phyloP scores from a whole-genome alignment of 92 coral and sea anemone species.

The Porites divaricata region DNA sequence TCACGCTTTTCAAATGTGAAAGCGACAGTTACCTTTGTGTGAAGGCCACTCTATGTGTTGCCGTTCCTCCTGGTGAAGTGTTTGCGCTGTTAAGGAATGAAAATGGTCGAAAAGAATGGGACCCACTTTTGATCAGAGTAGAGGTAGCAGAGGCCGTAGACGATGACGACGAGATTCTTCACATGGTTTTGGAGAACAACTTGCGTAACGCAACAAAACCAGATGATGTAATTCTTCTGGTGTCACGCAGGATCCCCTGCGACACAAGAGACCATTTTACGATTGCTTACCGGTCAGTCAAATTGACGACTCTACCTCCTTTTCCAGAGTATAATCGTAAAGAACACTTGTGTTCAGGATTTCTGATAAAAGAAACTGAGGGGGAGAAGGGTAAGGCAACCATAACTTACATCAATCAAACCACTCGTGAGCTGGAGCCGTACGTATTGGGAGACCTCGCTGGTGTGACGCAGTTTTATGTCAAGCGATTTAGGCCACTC shows the following conservation, averaged over 20 bases:
- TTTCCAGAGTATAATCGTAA: conserved; percentile 59
- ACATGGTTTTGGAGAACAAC: conserved; percentile 58
- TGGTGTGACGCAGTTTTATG: conserved; percentile 62
- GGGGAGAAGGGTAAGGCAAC: conserved; percentile 44
- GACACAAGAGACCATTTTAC: conserved; percentile 65
- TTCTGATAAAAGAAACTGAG: conserved; percentile 61
- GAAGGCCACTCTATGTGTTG: conserved; percentile 38
- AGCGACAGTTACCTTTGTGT: conserved; percentile 64
- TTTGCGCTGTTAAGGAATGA: conserved; percentile 61
- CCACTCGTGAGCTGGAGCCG: conserved; percentile 62
- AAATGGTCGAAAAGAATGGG: conserved; percentile 68
- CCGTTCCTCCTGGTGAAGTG: conserved; percentile 44
- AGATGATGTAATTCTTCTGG: conserved; percentile 72
- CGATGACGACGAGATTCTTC: conserved; percentile 74
- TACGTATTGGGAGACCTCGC: conserved; percentile 67
- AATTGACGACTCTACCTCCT: conserved; percentile 50
- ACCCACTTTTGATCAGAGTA: conserved; percentile 62
- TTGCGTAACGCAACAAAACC: conserved; percentile 58
- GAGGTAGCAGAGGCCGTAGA: conserved; percentile 59
- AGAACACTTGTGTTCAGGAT: conserved; percentile 80
- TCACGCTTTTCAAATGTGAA: conserved; percentile 63
- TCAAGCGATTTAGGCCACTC: conserved; percentile 52
- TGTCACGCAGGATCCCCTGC: conserved; percentile 73
- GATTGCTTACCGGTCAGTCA: conserved; percentile 81
- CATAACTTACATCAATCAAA: conserved; percentile 75